Evolutionary conservation across 1,140 invertebrate species (phyloP), one percentile per base, ranked within the genome.

Genomic region (Stratiolaelaps scimitus): DNA sequence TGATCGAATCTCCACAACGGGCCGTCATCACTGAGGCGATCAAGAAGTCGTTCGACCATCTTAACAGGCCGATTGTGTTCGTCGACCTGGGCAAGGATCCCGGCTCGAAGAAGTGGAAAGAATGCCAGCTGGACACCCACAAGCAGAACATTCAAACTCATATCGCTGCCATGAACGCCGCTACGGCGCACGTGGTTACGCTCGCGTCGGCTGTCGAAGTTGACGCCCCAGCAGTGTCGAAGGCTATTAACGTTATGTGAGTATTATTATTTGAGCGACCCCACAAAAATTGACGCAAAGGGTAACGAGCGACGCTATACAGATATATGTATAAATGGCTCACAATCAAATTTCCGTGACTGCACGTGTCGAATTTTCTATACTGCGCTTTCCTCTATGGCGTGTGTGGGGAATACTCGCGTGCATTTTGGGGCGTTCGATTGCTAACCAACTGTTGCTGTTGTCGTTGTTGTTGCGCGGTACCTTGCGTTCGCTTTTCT

Each of bases 151-250:
- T 98, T 20, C 89, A 89, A 43, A 91, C 89, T 43, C 91, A 98
- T 76, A 86, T 98, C 71, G 94, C 93, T 13, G 93, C 93, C 40
- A 98, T 98, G 92, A 98, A 93, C 80, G 94, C 93, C 0, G 94
- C 94, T 44, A 98, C 94, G 0, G 95, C 95, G 15, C 91, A 97
- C 76, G 84, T 98, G 7, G 90, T 98, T n/a, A 95, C 92, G 0
- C 78, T 94, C 43, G 94, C 92, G 0, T 89, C 89, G 0, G 86
- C 78, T 64, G 80, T 83, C 67, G 78, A 80, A 45, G 72, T 79
- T n/a, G 93, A 98, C 76, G 89, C 92, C 73, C 89, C 87, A n/a
- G 89, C 91, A 13, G 89, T 98, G 1, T 92, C 92, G 0, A 89
- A 91, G 0, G 94, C 95, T 7, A 93, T 99, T 66, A 90, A 89